These are phyloP conservation scores for Acrossocheilus fasciatus DNA, from an alignment of 2,797 vertebrate genomes.

Conservation along the genomic window DNA sequence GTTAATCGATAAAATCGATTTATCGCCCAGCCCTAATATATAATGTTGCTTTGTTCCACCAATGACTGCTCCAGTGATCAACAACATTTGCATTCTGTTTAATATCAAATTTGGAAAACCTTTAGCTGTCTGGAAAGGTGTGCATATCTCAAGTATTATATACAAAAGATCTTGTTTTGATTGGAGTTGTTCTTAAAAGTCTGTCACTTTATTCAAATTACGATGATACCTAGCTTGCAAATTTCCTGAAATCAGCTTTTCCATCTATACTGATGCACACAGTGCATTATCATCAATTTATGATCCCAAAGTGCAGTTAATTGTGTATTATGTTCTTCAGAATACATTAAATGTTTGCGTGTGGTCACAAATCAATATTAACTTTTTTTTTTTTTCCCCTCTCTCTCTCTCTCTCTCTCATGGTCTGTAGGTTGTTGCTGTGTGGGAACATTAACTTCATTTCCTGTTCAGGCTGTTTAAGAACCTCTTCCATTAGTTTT, in stretches of 20 bases:
- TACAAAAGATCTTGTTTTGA: background rate
- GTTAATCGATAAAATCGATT: too few species aligned
- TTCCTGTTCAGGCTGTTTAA: conserved; percentile 24
- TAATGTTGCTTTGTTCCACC: background rate
- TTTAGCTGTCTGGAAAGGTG: background rate
- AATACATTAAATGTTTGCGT: background rate
- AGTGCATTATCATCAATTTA: background rate
- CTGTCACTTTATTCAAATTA: background rate
- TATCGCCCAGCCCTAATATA: too few species aligned
- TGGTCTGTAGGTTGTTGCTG: conserved; percentile 21
- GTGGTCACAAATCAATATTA: background rate
- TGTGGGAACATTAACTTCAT: conserved; percentile 29
- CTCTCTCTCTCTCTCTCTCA: background rate
- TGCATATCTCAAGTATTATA: background rate
- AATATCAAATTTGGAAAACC: background rate
- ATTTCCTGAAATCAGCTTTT: background rate
- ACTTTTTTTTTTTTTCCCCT: background rate
- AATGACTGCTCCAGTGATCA: background rate
- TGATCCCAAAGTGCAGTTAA: conserved; percentile 5
- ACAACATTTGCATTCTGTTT: background rate
- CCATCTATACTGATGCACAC: background rate
- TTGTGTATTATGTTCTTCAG: background rate
- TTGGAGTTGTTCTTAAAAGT: background rate
- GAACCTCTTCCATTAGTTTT: conserved; percentile 15
- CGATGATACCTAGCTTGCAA: background rate